Evolutionary conservation across 2,113 vertebrate species (phyloP), one percentile per base, ranked within the genome.

Genomic region (Calyptomena viridis): DNA sequence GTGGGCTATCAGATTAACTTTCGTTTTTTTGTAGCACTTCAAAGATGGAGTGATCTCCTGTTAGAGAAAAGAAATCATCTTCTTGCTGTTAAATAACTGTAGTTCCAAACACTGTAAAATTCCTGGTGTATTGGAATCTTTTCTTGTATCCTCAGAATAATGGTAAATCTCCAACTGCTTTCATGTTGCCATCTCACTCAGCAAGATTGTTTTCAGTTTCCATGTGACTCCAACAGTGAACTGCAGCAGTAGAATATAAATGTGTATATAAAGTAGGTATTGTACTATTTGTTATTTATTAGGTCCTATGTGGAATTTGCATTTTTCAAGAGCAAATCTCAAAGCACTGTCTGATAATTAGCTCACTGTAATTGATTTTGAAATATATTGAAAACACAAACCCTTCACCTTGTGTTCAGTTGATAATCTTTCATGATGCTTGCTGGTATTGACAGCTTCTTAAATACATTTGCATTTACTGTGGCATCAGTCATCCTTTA

Each of bases 261-360:
- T n/a, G n/a, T 37, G 16, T 69, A 50, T 44, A 72, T 62, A 71
- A 91, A 93, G 24, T 72, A 84, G 9, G 8, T 15, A 82, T 82
- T 63, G 11, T 66, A 71, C 12, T 88, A 31, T 53, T 90, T 89
- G 47, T 66, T 86, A 53, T 71, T 67, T 95, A 76, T 46, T 82
- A 73, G 30, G 25, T 73, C 53, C 73, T 87, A 31, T 28, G 23
- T 71, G 6, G 24, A 77, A 82, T 84, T 76, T 73, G 13, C 37
- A 87, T 91, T 97, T 94, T 90, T 95, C 79, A 96, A 95, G 69
- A 91, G 25, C 52, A 92, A 84, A 79, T 12, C 31, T 89, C 62
- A 89, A 73, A 92, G 25, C 42, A 67, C 14, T 8, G 3, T 31
- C 72, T 92, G 79, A 73, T 90, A 95, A 94, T 96, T 94, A 95